Conservation (phyloP, 2,113 vertebrate species). For the Excalfactoria chinensis region DNA sequence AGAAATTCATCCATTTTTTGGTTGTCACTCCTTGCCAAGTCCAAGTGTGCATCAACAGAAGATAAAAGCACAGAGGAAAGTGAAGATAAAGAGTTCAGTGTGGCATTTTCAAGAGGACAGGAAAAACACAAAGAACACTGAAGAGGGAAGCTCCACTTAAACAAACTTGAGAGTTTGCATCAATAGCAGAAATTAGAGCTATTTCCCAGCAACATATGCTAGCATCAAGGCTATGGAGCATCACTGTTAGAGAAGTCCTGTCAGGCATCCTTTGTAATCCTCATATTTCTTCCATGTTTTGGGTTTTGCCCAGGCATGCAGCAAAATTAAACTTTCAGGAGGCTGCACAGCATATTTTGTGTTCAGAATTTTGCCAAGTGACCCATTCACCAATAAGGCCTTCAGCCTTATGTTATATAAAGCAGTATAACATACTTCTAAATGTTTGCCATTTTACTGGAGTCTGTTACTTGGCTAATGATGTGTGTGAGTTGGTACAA, state of each 20-base stretch:
- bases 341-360: constrained; percentile 6
- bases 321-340: neutral
- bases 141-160: neutral
- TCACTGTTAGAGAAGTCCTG: constrained; percentile 16
- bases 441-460: constrained; percentile 43
- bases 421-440: constrained; percentile 15
- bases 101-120: neutral
- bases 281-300: neutral
- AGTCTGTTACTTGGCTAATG: neutral
- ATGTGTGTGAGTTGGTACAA: neutral
- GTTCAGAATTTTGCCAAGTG: constrained; percentile 52
- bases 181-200: neutral
- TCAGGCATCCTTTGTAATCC: constrained; percentile 1
- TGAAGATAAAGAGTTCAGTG: neutral
- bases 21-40: neutral
- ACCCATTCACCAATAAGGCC: constrained; percentile 50
- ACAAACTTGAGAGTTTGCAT: neutral
- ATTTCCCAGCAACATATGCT: neutral
- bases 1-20: neutral
- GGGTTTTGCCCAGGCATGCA: neutral
- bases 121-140: neutral
- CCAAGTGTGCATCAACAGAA: neutral
- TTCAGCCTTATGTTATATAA: neutral
- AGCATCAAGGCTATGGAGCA: neutral
- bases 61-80: neutral